A percentile compares a stretch with the other conserved stretches of the same genome.
These are phyloP conservation scores for Crossoptilon crossoptilon DNA, from an alignment of 2,797 vertebrate species.

Conservation along the genomic window DNA sequence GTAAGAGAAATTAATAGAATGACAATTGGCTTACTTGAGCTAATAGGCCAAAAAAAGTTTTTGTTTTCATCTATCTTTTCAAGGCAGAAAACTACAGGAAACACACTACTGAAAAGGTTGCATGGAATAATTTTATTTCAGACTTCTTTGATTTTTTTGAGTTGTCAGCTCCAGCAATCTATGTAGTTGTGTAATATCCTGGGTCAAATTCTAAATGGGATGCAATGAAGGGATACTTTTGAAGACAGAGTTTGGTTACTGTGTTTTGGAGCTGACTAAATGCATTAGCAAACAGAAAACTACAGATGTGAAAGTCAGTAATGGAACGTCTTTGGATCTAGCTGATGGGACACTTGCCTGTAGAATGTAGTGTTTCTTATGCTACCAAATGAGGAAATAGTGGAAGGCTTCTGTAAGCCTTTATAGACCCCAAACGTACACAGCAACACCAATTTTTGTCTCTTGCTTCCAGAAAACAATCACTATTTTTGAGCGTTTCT, in stretches of 20 bases:
- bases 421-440: not conserved
- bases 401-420: not conserved
- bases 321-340: not conserved
- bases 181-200: not conserved
- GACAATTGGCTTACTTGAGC: not conserved
- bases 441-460: accelerated
- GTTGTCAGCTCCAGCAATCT: not conserved
- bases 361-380: not conserved
- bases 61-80: not conserved
- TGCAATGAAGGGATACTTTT: not conserved
- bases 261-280: not conserved
- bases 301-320: not conserved
- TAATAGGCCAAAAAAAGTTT: not conserved
- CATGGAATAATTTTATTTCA: not conserved
- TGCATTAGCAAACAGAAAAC: not conserved
- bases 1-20: conserved; percentile 30
- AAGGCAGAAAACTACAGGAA: not conserved
- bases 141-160: not conserved
- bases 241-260: not conserved
- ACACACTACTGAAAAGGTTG: not conserved
- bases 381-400: not conserved
- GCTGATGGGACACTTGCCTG: not conserved
- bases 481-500: accelerated
- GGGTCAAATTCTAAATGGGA: not conserved
- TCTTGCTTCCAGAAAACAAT: not conserved